Percentiles rank a stretch among this genome's conserved stretches.
Conservation (phyloP, 2,888 invertebrate genomes). For the Cosmorhoe ocellata region DNA sequence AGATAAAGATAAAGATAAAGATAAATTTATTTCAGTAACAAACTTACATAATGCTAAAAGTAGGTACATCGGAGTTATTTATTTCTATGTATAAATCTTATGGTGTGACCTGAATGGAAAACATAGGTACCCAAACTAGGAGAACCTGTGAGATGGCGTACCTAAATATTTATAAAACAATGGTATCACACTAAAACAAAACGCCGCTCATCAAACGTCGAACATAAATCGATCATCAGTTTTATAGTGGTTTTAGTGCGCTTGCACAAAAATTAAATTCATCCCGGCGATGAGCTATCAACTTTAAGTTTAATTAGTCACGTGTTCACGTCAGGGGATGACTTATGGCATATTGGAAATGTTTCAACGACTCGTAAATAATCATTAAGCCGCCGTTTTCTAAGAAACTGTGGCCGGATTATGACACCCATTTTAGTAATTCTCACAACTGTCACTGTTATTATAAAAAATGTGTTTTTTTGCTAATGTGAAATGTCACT, state of each 20-base stretch:
- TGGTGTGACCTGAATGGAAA: too few species aligned
- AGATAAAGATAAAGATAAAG: too few species aligned
- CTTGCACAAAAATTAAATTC: slow-evolving; percentile 58
- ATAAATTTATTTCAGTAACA: too few species aligned
- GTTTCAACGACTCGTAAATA: slow-evolving; percentile 30
- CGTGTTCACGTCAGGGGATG: slow-evolving; percentile 55
- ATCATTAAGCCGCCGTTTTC: not conserved
- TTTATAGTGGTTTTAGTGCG: slow-evolving; percentile 51
- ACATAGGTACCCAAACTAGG: too few species aligned
- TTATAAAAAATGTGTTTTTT: too few species aligned
- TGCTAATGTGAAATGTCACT: too few species aligned
- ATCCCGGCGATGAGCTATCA: slow-evolving; percentile 47
- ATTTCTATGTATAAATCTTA: too few species aligned
- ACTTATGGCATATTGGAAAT: slow-evolving; percentile 65
- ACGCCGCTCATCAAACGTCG: slow-evolving; percentile 2
- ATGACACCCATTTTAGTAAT: not conserved
- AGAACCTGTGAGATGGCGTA: too few species aligned
- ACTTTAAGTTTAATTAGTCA: slow-evolving; percentile 63
- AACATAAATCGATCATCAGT: slow-evolving; percentile 49
- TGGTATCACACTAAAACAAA: slow-evolving; percentile 2
- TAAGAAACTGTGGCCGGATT: not conserved
- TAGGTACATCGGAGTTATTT: too few species aligned
- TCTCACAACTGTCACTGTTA: too few species aligned
- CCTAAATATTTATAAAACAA: not conserved
- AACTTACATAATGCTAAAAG: too few species aligned